Evolutionary conservation across 2,113 vertebrate genomes (phyloP), one percentile per base, ranked within the genome.

Genomic region (Jaculus jaculus): DNA sequence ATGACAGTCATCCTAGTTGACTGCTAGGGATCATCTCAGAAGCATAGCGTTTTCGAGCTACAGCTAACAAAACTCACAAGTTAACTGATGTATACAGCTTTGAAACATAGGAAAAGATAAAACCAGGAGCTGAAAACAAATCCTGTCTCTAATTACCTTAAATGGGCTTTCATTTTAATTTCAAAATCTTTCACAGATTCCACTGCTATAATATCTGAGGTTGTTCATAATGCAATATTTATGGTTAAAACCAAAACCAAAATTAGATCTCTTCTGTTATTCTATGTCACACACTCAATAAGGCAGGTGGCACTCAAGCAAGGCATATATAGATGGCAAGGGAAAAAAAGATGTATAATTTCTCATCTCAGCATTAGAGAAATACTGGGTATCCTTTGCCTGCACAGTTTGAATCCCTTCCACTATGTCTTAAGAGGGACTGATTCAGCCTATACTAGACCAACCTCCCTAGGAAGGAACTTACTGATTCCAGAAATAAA

Each of bases 221-320:
- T 79, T 58, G 18, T 93, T 60, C 54, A 69, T 37, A 80, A 68
- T 47, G 66, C 23, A 17, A 63, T 79, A 18, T 74, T 61, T 71
- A 54, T 3, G 23, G 23, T 89, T 84, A 74, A 94, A 93, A 88
- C 17, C 20, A 94, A 88, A 18, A 74, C 26, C 39, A 92, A 82
- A 92, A 71, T 81, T 68, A 71, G 58, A n/a, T 58, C 71, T 58
- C 30, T 72, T 80, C 24, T 9, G 34, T 84, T 61, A 78, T 47
- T 74, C 58, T 82, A 73, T 26, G 69, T 66, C 26, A 73, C 2
- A 47, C 51, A 79, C 16, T 34, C 26, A 51, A 78, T 37, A 6
- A 63, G 65, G 77, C 30, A 15, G 21, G 11, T 30, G 68, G 28
- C 42, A 74, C 61, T 34, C 54, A 90, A 90, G 58, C 26, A 20